These are phyloP conservation scores for Euschistus heros DNA, from an alignment of 1,140 invertebrate species.

Conservation along the genomic window DNA sequence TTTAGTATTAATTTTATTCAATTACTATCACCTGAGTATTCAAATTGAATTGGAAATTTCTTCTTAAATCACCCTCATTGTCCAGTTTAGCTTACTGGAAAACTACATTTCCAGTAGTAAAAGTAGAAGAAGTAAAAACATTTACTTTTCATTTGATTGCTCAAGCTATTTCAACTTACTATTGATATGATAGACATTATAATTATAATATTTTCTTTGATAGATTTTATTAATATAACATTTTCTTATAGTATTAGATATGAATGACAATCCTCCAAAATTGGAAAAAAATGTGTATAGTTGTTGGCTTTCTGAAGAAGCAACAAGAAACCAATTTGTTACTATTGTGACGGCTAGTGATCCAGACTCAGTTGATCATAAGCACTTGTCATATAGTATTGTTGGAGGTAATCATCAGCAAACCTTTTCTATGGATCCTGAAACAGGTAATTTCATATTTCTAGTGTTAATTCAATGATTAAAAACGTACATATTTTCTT, in stretches of 20 bases:
- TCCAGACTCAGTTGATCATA: constrained; percentile 66
- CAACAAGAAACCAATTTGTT: constrained; percentile 74
- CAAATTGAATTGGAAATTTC: too few species aligned
- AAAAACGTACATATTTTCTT: neutral
- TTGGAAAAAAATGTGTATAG: constrained; percentile 73
- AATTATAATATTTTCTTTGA: too few species aligned
- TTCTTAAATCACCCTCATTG: too few species aligned
- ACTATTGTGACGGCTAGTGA: constrained; percentile 79
- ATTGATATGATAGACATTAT: too few species aligned
- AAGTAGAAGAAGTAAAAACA: too few species aligned
- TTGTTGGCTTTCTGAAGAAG: constrained; percentile 68
- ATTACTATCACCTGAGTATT: too few species aligned
- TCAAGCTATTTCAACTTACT: too few species aligned
- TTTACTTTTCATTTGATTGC: too few species aligned
- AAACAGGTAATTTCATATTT: constrained; percentile 39
- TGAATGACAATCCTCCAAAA: constrained; percentile 78
- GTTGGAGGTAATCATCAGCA: constrained; percentile 73
- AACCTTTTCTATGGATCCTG: constrained; percentile 67
- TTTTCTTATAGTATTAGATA: constrained; percentile 53
- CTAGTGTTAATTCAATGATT: neutral
- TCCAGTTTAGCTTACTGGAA: too few species aligned
- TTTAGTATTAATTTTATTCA: too few species aligned
- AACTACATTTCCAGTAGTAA: too few species aligned
- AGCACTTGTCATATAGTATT: constrained; percentile 66
- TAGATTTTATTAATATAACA: neutral